Conservation (phyloP, 2,113 vertebrate species). For the Lucifuga dentata region DNA sequence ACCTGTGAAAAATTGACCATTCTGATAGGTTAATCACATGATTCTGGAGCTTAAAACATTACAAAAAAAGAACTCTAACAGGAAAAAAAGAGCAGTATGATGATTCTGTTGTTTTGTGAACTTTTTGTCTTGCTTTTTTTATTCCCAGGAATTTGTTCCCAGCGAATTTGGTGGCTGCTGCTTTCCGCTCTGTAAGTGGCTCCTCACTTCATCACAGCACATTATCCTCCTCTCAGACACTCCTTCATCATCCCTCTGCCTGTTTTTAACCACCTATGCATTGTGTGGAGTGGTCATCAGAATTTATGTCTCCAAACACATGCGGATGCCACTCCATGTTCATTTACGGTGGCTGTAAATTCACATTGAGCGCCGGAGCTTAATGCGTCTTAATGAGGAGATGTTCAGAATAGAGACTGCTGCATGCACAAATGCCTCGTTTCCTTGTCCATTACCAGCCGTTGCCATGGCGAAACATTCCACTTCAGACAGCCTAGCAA, state of each 20-base stretch:
- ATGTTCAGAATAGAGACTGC: slow-evolving; percentile 34
- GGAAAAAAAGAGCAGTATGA: neutral
- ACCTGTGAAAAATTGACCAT: slow-evolving; percentile 8
- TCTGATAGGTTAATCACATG: neutral
- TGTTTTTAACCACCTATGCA: slow-evolving; percentile 8
- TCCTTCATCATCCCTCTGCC: neutral
- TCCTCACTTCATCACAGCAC: neutral
- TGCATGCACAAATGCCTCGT: slow-evolving; percentile 32
- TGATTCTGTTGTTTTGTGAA: too few relatives aligned
- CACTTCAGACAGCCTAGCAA: slow-evolving; percentile 76
- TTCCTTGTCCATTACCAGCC: slow-evolving; percentile 40
- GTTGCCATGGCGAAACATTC: slow-evolving; percentile 78
- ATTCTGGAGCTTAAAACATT: neutral
- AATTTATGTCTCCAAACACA: slow-evolving; percentile 40
- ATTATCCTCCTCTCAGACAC: neutral
- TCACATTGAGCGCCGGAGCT: slow-evolving; percentile 5
- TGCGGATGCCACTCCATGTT: slow-evolving; percentile 21
- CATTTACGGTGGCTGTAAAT: slow-evolving; percentile 47
- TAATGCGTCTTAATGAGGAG: slow-evolving; percentile 54
- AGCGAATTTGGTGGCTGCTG: slow-evolving; percentile 92
- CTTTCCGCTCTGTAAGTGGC: slow-evolving; percentile 92
- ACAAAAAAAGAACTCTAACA: neutral
- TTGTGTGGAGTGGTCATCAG: slow-evolving; percentile 8
- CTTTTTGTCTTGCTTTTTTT: too few relatives aligned
- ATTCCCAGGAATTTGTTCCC: slow-evolving; percentile 94